Conservation (phyloP, 2,113 vertebrate species). For the Urocolius indicus region DNA sequence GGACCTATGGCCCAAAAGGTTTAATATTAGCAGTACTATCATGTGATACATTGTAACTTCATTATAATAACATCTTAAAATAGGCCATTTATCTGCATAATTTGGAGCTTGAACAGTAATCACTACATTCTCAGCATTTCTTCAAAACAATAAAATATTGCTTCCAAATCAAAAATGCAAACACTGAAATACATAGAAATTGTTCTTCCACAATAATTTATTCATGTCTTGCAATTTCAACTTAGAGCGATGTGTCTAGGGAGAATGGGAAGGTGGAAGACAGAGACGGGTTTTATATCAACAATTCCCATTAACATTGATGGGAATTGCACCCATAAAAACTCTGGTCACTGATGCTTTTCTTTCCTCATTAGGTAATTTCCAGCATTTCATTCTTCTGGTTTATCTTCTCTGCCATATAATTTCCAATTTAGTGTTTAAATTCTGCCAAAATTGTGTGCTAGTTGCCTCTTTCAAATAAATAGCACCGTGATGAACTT, state of each 20-base stretch:
- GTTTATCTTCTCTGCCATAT: slow-evolving; percentile 39
- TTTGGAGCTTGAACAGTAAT: neutral
- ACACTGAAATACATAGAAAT: neutral
- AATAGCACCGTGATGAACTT: slow-evolving; percentile 29
- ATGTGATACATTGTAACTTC: neutral
- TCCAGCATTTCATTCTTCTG: slow-evolving; percentile 23
- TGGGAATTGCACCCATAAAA: slow-evolving; percentile 40
- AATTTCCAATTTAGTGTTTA: slow-evolving; percentile 26
- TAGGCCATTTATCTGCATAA: neutral
- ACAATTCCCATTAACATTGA: slow-evolving; percentile 20
- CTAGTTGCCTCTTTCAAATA: slow-evolving; percentile 32
- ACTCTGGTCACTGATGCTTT: slow-evolving; percentile 27
- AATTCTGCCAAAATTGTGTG: neutral
- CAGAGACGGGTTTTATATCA: neutral
- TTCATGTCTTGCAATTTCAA: neutral
- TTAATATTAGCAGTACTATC: neutral
- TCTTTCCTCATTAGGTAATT: slow-evolving; percentile 48
- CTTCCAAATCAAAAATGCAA: neutral
- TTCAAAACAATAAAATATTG: neutral
- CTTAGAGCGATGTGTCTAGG: neutral
- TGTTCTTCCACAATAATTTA: neutral
- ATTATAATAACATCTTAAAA: neutral
- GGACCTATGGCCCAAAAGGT: neutral
- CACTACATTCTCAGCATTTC: neutral
- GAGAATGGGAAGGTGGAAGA: neutral